phyloP scores from a whole-genome alignment of 2,888 invertebrate species.

The Heteropelma amictum region DNA sequence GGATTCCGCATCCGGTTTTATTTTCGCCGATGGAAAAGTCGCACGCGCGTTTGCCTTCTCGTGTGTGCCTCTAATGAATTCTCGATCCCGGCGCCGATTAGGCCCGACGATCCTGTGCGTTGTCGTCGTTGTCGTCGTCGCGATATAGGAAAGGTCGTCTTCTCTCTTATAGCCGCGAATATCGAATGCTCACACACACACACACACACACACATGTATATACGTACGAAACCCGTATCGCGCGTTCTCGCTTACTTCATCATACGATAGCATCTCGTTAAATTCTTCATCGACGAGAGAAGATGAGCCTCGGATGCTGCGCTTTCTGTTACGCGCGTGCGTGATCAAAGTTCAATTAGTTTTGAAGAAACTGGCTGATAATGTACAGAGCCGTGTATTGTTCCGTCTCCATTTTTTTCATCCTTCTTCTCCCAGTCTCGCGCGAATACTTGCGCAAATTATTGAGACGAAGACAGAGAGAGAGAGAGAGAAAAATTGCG shows the following conservation, averaged over 20 bases:
- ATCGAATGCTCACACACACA: background rate
- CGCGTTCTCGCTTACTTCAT: constrained; percentile 32
- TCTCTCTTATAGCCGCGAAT: constrained; percentile 4
- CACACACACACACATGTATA: too few species aligned
- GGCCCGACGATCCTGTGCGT: constrained; percentile 47
- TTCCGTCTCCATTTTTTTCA: constrained; percentile 8
- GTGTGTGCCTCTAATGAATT: constrained; percentile 66
- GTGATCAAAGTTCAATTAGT: constrained; percentile 24
- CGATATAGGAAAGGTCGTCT: constrained; percentile 53
- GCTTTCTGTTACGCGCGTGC: background rate
- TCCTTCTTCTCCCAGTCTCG: background rate
- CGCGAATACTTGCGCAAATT: too few species aligned
- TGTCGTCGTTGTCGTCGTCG: constrained; percentile 37
- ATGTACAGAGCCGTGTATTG: too few species aligned
- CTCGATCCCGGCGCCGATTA: constrained; percentile 64
- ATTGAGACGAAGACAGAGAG: too few species aligned
- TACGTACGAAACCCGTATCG: too few species aligned
- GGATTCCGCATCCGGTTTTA: constrained; percentile 70
- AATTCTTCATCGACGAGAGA: constrained; percentile 23
- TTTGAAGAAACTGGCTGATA: background rate
- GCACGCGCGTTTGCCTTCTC: constrained; percentile 38
- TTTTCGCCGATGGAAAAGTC: constrained; percentile 54
- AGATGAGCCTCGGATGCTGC: background rate
- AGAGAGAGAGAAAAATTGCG: background rate
- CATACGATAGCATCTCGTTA: constrained; percentile 37